Percentiles rank a stretch among this genome's conserved stretches.
Conservation (phyloP, 2,888 invertebrate genomes). For the Mythimna lalbum region DNA sequence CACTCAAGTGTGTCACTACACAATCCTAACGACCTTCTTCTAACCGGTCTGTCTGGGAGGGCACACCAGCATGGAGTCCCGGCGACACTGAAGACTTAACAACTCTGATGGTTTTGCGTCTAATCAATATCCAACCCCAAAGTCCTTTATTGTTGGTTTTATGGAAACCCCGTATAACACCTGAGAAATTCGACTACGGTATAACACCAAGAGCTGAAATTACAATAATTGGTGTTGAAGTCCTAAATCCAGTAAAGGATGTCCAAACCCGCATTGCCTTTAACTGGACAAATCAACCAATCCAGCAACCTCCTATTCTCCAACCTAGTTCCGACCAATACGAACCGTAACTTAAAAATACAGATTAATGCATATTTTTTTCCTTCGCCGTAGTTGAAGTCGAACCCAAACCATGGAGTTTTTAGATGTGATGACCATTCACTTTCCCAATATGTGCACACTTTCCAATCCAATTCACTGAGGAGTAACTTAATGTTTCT, state of each 20-base stretch:
- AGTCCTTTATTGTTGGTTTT: constrained; percentile 68
- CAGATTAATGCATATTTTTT: constrained; percentile 17
- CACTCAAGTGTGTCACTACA: constrained; percentile 86
- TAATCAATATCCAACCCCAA: constrained; percentile 78
- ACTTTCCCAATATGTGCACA: constrained; percentile 70
- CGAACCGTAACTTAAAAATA: constrained; percentile 13
- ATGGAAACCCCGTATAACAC: constrained; percentile 56
- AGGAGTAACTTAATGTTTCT: constrained; percentile 74
- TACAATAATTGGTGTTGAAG: constrained; percentile 37
- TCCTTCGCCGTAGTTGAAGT: constrained; percentile 61
- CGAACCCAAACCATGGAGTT: constrained; percentile 41
- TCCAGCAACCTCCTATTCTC: constrained; percentile 49
- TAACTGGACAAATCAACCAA: constrained; percentile 51
- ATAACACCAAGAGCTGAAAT: constrained; percentile 34
- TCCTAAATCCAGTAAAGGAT: constrained; percentile 36
- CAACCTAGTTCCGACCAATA: constrained; percentile 45
- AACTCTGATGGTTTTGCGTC: constrained; percentile 81
- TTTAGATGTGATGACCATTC: constrained; percentile 60
- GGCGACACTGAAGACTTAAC: constrained; percentile 83
- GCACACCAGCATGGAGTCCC: constrained; percentile 89
- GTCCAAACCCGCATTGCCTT: constrained; percentile 28
- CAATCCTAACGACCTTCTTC: constrained; percentile 90
- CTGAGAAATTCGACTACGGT: constrained; percentile 58
- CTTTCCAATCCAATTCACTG: constrained; percentile 77
- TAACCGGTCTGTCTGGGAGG: constrained; percentile 89